Evolutionary conservation across 2,113 vertebrate species (phyloP).

Genomic region (Elanus axillaris): DNA sequence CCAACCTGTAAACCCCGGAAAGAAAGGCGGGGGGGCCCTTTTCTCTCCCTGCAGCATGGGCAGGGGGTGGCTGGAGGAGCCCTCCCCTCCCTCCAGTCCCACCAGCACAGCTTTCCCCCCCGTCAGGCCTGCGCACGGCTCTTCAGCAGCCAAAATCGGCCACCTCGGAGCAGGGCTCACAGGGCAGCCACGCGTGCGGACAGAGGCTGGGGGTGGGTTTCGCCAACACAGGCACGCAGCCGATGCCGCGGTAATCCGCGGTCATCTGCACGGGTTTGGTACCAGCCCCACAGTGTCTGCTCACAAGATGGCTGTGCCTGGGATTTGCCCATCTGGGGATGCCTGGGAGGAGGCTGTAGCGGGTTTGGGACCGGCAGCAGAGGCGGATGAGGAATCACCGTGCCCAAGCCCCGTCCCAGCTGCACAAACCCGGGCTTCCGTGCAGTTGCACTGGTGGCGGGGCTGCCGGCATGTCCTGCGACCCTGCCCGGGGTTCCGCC

Average conservation of each 20-base stretch:
- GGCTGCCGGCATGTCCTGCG: fast-evolving
- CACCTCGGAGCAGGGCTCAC: fast-evolving
- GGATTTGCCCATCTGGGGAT: fast-evolving
- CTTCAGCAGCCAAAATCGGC: neutral
- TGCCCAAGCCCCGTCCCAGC: neutral
- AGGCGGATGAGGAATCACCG: fast-evolving
- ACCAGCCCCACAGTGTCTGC: neutral
- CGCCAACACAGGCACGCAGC: neutral
- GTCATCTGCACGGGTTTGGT: fast-evolving
- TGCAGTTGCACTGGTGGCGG: fast-evolving
- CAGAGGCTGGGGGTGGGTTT: neutral
- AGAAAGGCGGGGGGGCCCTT: neutral
- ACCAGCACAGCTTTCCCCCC: neutral
- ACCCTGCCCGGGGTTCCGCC: fast-evolving
- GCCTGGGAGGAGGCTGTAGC: neutral
- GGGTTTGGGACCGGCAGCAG: fast-evolving
- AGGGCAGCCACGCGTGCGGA: fast-evolving
- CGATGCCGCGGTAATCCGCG: fast-evolving
- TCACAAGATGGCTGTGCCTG: fast-evolving
- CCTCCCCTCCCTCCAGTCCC: neutral
- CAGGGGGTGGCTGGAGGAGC: neutral
- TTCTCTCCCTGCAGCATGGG: fast-evolving
- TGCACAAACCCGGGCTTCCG: fast-evolving
- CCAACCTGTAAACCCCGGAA: neutral
- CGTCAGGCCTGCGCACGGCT: fast-evolving